phyloP scores from a whole-genome alignment of 2,888 invertebrate genomes.

The Agrilus biguttatus region DNA sequence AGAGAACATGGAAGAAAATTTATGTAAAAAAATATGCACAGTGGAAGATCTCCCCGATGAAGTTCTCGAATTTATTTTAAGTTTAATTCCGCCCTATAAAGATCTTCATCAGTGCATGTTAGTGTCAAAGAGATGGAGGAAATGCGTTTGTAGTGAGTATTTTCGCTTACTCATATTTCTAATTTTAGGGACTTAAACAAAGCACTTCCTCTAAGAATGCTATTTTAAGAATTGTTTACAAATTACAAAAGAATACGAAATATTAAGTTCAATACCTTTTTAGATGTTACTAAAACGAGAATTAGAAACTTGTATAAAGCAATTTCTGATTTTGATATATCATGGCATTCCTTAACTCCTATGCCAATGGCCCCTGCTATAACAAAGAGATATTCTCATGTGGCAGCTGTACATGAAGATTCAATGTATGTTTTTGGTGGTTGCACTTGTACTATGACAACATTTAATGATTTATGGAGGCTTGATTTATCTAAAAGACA shows the following conservation, averaged over 20 bases:
- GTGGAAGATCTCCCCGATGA: conserved; percentile 79
- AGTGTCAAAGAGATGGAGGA: conserved; percentile 79
- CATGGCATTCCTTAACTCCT: conserved; percentile 53
- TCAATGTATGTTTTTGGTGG: conserved; percentile 94
- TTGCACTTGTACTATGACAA: conserved; percentile 84
- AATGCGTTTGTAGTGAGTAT: conserved; percentile 66
- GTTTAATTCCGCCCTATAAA: conserved; percentile 77
- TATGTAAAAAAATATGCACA: conserved; percentile 10
- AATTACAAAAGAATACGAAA: neutral
- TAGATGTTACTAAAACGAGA: conserved; percentile 68
- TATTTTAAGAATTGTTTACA: conserved; percentile 1
- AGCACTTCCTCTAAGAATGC: conserved; percentile 7
- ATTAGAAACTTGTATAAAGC: conserved; percentile 62
- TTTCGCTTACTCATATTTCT: conserved; percentile 9
- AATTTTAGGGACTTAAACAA: conserved; percentile 10
- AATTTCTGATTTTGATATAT: conserved; percentile 57
- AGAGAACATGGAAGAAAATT: neutral
- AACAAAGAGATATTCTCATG: conserved; percentile 83
- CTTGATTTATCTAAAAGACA: conserved; percentile 73
- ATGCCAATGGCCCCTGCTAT: conserved; percentile 57
- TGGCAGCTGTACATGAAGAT: conserved; percentile 69
- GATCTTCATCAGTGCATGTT: conserved; percentile 75
- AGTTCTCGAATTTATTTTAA: conserved; percentile 82
- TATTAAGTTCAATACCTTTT: conserved; percentile 17
- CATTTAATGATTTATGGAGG: conserved; percentile 93